Evolutionary conservation across 2,888 invertebrate species (phyloP).

Genomic region (Sepiola atlantica): DNA sequence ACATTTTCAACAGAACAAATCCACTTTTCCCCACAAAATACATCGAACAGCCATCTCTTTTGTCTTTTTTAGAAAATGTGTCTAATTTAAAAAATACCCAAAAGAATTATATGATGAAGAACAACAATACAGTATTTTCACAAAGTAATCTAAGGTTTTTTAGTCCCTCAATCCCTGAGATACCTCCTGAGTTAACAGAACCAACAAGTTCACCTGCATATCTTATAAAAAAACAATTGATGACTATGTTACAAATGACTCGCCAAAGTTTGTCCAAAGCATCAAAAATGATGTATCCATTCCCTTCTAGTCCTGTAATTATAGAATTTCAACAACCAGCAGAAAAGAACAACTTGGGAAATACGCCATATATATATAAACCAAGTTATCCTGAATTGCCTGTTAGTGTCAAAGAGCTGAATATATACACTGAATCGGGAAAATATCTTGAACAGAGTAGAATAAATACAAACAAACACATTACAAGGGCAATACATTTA

Average conservation of each 20-base stretch:
- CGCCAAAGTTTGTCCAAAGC: background rate
- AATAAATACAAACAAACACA: background rate
- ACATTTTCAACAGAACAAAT: background rate
- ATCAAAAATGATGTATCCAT: background rate
- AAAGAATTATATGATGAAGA: background rate
- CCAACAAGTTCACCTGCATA: background rate
- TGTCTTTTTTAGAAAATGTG: background rate
- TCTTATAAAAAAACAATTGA: background rate
- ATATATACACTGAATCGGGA: background rate
- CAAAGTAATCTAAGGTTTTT: background rate
- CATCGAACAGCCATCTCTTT: background rate
- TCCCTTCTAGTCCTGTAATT: background rate
- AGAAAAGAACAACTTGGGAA: background rate
- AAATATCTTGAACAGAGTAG: background rate
- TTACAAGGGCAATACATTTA: background rate
- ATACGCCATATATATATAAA: background rate
- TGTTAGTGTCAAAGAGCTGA: background rate
- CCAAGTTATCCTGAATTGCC: background rate
- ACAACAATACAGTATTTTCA: background rate
- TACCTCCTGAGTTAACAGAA: background rate
- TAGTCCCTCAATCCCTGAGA: background rate
- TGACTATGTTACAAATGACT: background rate
- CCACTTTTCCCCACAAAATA: background rate
- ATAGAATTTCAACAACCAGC: background rate
- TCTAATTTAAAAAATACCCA: background rate